These are phyloP conservation scores for Myotis planiceps DNA, from an alignment of 2,797 vertebrate species.

Conservation along the genomic window DNA sequence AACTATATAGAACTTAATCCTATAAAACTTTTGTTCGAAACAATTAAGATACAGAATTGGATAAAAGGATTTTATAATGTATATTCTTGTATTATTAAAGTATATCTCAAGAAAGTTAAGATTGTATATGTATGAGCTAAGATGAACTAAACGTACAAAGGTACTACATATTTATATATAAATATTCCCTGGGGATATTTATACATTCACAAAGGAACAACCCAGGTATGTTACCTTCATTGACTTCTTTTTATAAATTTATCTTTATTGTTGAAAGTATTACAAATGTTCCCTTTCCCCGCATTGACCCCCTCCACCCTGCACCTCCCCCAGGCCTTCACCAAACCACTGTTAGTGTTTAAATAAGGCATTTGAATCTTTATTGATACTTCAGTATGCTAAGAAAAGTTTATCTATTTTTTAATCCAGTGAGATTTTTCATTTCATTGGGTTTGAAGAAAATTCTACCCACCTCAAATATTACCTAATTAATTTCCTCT, in stretches of 20 bases:
- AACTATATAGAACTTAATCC: not conserved
- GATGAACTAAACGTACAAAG: not conserved
- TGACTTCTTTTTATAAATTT: not conserved
- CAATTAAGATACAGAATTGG: not conserved
- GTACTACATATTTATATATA: not conserved
- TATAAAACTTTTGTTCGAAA: slow-evolving; percentile 27
- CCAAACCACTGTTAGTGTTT: not conserved
- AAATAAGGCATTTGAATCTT: not conserved
- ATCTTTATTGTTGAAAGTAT: too few relatives aligned
- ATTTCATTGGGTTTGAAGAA: slow-evolving; percentile 31
- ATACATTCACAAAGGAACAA: slow-evolving; percentile 19
- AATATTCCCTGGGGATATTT: not conserved
- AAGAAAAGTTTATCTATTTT: not conserved
- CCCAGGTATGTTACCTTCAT: not conserved
- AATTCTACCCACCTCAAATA: not conserved
- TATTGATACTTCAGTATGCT: slow-evolving; percentile 5
- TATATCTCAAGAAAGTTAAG: slow-evolving; percentile 8
- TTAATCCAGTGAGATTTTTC: not conserved
- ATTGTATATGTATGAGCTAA: not conserved
- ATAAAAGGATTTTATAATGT: not conserved
- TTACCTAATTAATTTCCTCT: slow-evolving; percentile 14
- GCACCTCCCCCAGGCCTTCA: too few relatives aligned
- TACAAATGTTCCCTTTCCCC: too few relatives aligned
- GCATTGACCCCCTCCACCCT: too few relatives aligned
- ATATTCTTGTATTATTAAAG: slow-evolving; percentile 3